Conservation (phyloP, 2,113 vertebrate genomes). For the Misgurnus mizolepis region DNA sequence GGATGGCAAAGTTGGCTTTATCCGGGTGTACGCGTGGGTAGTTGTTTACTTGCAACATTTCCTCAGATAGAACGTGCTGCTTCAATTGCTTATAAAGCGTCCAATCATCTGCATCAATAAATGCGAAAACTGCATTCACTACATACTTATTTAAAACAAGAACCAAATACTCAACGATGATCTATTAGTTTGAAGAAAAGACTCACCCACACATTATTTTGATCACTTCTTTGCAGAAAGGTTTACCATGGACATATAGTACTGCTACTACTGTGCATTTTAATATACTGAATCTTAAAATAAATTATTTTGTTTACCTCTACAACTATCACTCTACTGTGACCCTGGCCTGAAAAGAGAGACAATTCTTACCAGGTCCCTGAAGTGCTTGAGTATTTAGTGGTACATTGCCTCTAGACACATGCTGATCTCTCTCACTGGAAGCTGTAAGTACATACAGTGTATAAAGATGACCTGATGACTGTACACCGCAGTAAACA, state of each 20-base stretch:
- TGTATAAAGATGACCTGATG: conserved; percentile 4
- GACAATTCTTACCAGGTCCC: conserved; percentile 60
- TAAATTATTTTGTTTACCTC: background rate
- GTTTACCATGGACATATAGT: conserved; percentile 2
- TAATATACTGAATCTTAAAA: conserved; percentile 17
- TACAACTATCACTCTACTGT: conserved; percentile 9
- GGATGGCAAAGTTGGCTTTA: conserved; percentile 68
- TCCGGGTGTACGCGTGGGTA: conserved; percentile 73
- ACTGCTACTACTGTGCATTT: conserved; percentile 14
- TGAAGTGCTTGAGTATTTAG: conserved; percentile 59
- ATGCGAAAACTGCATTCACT: background rate
- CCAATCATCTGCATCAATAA: conserved; percentile 56
- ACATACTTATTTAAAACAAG: background rate
- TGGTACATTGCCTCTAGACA: conserved; percentile 67
- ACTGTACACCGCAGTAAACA: conserved; percentile 25
- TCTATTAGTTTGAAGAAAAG: background rate
- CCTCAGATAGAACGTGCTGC: conserved; percentile 75
- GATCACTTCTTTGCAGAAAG: background rate
- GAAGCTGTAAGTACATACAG: conserved; percentile 59
- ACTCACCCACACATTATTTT: background rate
- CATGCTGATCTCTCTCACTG: conserved; percentile 50
- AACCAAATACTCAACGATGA: background rate
- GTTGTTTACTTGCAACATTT: conserved; percentile 73
- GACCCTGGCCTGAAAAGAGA: conserved; percentile 43
- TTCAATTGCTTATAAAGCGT: conserved; percentile 74